A percentile compares a stretch with the other conserved stretches of the same genome.
phyloP scores from a whole-genome alignment of 2,797 vertebrate genomes.

The Sitta carolinensis region DNA sequence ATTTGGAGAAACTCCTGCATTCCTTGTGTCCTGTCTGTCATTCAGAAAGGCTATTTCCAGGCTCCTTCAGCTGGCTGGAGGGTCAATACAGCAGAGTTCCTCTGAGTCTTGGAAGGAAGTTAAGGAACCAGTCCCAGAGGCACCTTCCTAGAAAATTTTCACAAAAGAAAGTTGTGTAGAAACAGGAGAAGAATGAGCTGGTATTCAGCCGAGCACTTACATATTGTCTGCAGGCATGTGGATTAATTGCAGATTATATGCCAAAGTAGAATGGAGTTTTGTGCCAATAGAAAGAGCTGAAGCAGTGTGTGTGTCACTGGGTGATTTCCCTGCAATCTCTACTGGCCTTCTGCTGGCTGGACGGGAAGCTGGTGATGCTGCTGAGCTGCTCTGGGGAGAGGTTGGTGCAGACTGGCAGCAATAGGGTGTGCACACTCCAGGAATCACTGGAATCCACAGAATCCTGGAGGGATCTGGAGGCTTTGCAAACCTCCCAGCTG shows the following conservation, averaged over 20 bases:
- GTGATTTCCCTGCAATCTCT: not conserved
- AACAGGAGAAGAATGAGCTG: not conserved
- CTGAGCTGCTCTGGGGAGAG: not conserved
- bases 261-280: not conserved
- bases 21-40: not conserved
- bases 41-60: not conserved
- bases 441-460: not conserved
- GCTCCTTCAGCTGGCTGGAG: not conserved
- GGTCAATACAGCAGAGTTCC: not conserved
- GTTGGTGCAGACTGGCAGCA: not conserved
- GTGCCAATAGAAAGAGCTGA: not conserved
- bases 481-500: not conserved
- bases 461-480: not conserved
- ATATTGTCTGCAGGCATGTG: not conserved
- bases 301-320: not conserved
- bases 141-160: constrained; percentile 4
- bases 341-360: not conserved
- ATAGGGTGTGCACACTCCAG: not conserved
- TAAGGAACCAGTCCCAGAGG: constrained; percentile 1
- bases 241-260: not conserved
- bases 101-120: not conserved
- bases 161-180: not conserved
- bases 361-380: not conserved
- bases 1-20: not conserved
- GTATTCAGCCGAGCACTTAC: not conserved